Evolutionary conservation across 2,113 vertebrate species (phyloP), one percentile per base, ranked within the genome.

Genomic region (Neopipo cinnamomea): DNA sequence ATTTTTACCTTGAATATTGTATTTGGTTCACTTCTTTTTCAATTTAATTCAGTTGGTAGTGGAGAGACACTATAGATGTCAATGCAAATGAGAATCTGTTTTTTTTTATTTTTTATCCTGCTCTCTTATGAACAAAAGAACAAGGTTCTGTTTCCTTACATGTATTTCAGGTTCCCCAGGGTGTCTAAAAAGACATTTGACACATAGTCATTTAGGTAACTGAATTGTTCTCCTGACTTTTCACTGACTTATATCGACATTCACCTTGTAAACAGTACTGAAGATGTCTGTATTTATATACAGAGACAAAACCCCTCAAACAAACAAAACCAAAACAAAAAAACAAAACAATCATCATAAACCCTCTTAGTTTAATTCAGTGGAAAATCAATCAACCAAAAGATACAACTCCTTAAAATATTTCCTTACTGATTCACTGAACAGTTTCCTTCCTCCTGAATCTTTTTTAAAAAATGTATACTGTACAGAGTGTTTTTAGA

Each of bases 1-100:
- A 71, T 86, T 96, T 92, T 93, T 90, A 63, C 62, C 52, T 95
- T 90, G 71, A 80, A 3, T 71, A 41, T 59, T 90, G 31, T 70
- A 80, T 66, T 88, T 93, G 52, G 42, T 59, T 91, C 90, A 78
- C 55, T 84, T 87, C 52, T 62, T 53, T 71, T 76, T 91, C 81
- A 80, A 28, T 93, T 92, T 73, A 91, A 62, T 91, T 87, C 58
- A 41, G 12, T 17, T 58, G 16, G 8, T 53, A 67, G 52, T 39
- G 10, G 56, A 84, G 44, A 87, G 24, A 61, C 23, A 44, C 3
- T 56, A 50, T 74, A 68, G 50, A 67, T 91, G 55, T 59, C 74
- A 83, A 65, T 58, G 71, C 1, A 31, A 90, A 89, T 84, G 28
- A 74, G 12, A 88, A 85, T 65, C 17, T 74, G 7, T 1, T 1